Conservation (phyloP, 37 sponge, comb jelly and placozoan species). For the Ephydatia muelleri region DNA sequence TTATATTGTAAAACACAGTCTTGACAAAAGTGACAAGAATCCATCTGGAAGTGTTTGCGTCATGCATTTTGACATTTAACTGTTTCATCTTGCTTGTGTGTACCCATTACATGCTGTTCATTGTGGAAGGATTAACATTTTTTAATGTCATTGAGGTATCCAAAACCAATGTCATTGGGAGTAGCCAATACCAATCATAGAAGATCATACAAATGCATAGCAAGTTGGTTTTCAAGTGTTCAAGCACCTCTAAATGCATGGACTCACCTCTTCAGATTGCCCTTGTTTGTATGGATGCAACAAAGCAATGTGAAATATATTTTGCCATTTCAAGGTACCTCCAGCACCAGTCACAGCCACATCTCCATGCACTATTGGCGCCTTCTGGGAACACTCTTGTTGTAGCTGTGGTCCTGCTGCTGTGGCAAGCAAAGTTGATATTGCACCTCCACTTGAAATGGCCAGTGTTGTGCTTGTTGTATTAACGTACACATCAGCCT, state of each 20-base stretch:
- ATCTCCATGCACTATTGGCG: slow-evolving; percentile 33
- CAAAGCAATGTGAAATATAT: slow-evolving; percentile 54
- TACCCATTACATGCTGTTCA: too few species aligned
- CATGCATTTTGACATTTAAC: too few species aligned
- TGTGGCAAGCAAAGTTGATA: slow-evolving; percentile 32
- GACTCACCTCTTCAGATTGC: slow-evolving; percentile 39
- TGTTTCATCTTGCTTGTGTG: too few species aligned
- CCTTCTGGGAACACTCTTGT: slow-evolving; percentile 49
- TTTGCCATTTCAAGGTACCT: slow-evolving; percentile 24
- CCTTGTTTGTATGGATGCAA: slow-evolving; percentile 17
- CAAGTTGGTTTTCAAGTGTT: not conserved
- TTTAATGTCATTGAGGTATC: too few species aligned
- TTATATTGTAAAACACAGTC: too few species aligned
- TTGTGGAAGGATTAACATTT: too few species aligned
- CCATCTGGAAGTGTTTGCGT: too few species aligned
- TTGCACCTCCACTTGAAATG: slow-evolving; percentile 36
- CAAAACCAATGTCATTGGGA: too few species aligned
- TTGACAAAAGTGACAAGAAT: too few species aligned
- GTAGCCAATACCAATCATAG: too few species aligned
- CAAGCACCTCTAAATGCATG: not conserved
- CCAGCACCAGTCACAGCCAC: slow-evolving; percentile 54
- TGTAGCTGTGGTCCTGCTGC: slow-evolving; percentile 62
- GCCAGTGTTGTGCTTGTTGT: slow-evolving; percentile 42
- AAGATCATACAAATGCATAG: too few species aligned
- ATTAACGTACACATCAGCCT: slow-evolving; percentile 80